phyloP scores from a whole-genome alignment of 2,888 invertebrate species.

The Rhingia campestris region DNA sequence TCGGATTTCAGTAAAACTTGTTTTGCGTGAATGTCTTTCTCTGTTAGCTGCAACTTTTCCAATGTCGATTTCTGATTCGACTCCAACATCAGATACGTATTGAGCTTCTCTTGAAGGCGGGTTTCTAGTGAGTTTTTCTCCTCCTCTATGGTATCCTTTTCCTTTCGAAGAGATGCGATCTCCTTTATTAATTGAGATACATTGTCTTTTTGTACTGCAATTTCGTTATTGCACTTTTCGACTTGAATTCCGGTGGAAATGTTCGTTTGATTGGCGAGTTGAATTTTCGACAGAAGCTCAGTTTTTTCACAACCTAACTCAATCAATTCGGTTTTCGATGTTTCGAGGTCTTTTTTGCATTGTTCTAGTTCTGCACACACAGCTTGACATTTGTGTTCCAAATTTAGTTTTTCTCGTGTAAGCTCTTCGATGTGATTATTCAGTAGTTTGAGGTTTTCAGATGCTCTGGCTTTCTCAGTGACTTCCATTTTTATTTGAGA shows the following conservation, averaged over 20 bases:
- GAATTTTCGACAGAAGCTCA: conserved; percentile 56
- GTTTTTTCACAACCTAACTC: conserved; percentile 44
- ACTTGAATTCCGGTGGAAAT: conserved; percentile 54
- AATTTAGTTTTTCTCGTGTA: conserved; percentile 41
- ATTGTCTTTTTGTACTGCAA: conserved; percentile 75
- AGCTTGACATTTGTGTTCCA: conserved; percentile 66
- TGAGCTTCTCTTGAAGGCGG: conserved; percentile 69
- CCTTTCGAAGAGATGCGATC: conserved; percentile 75
- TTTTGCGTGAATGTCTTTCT: conserved; percentile 70
- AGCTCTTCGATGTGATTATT: conserved; percentile 64
- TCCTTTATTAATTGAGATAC: conserved; percentile 76
- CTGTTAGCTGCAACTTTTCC: conserved; percentile 73
- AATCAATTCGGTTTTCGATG: conserved; percentile 48
- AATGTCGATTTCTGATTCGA: conserved; percentile 67
- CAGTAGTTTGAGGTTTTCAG: conserved; percentile 51
- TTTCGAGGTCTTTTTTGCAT: conserved; percentile 60
- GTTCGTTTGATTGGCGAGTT: conserved; percentile 66
- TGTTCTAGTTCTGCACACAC: conserved; percentile 61
- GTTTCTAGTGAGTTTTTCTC: conserved; percentile 69
- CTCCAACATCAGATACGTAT: conserved; percentile 61
- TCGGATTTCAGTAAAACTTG: conserved; percentile 75
- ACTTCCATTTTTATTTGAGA: conserved; percentile 28
- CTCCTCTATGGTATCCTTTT: conserved; percentile 74
- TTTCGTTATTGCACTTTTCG: conserved; percentile 64
- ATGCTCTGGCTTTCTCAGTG: conserved; percentile 10